Percentiles rank a stretch among this genome's conserved stretches.
phyloP scores from a whole-genome alignment of 2,113 vertebrate species.

The Rattus rattus region DNA sequence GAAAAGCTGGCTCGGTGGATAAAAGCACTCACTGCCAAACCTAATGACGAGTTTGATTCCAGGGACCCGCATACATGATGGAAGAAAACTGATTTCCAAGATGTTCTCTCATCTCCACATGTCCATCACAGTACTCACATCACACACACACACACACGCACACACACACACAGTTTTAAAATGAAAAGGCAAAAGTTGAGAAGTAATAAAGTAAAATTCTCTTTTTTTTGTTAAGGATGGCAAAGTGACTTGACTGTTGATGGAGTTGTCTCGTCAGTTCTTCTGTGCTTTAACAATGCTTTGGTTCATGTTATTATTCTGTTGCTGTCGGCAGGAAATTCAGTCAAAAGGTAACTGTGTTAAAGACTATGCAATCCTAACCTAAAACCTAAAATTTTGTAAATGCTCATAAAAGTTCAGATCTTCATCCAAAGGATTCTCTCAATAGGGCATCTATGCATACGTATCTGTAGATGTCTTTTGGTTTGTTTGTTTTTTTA shows the following conservation, averaged over 20 bases:
- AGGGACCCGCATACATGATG: too few species aligned
- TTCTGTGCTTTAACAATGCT: slow-evolving; percentile 40
- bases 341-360: neutral
- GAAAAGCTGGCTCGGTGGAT: neutral
- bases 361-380: neutral
- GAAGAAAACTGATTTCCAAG: too few species aligned
- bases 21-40: neutral
- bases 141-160: too few species aligned
- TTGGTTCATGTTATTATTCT: neutral
- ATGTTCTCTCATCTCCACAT: too few species aligned
- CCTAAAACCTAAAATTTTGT: neutral
- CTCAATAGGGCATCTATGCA: neutral
- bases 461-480: neutral
- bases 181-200: too few species aligned
- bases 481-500: too few species aligned
- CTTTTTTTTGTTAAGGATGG: too few species aligned
- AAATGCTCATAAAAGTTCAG: neutral
- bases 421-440: neutral
- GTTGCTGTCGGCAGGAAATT: slow-evolving; percentile 40
- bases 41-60: neutral
- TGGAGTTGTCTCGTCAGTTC: neutral
- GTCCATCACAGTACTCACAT: too few species aligned
- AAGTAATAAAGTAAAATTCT: too few species aligned
- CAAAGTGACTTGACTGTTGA: neutral
- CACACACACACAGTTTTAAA: too few species aligned